These are phyloP conservation scores for Frankliniella intonsa DNA, from an alignment of 2,888 invertebrate species.

Conservation along the genomic window DNA sequence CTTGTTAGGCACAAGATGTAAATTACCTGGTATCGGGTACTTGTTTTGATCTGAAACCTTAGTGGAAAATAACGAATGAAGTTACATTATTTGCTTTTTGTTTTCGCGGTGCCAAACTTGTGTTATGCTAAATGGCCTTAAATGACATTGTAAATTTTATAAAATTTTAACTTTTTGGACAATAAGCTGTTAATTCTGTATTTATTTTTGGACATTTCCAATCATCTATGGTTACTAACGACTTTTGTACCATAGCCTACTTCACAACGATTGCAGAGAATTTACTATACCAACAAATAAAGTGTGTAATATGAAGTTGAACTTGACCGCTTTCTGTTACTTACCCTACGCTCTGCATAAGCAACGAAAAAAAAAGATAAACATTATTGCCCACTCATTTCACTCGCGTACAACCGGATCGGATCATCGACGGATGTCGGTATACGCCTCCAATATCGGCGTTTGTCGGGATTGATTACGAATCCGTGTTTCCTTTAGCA, in stretches of 20 bases:
- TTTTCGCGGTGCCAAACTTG: neutral
- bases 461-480: no score
- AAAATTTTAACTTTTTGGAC: slow-evolving; percentile 10
- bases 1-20: no score
- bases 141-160: slow-evolving; percentile 16
- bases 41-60: neutral
- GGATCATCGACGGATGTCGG: no score
- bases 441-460: no score
- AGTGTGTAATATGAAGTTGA: slow-evolving; percentile 11
- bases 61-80: neutral
- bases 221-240: slow-evolving; percentile 14
- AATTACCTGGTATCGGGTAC: no score
- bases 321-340: neutral
- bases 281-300: slow-evolving; percentile 21
- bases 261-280: slow-evolving; percentile 14
- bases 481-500: no score
- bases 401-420: no score
- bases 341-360: no score
- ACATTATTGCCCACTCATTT: no score
- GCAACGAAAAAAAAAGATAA: no score
- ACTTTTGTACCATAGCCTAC: slow-evolving; percentile 26
- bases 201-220: slow-evolving; percentile 22
- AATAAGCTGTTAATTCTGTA: slow-evolving; percentile 20
- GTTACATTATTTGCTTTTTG: neutral
- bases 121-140: neutral